Conservation (phyloP, 2,888 invertebrate species). For the Auanema sp. region DNA sequence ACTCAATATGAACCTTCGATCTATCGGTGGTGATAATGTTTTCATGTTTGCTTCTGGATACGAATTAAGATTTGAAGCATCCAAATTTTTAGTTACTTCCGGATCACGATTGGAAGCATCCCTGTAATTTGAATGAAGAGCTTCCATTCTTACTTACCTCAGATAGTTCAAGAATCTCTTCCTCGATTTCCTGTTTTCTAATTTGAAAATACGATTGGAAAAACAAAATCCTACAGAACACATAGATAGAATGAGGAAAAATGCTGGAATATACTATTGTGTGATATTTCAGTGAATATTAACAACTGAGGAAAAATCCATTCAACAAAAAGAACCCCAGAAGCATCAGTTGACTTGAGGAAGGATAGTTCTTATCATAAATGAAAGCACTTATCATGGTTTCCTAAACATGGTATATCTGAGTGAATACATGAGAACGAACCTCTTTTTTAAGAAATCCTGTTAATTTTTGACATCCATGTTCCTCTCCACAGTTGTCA, state of each 20-base stretch:
- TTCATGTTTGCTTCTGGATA: neutral
- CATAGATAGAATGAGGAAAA: constrained; percentile 35
- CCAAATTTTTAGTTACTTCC: no score
- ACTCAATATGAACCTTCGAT: constrained; percentile 9
- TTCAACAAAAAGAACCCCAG: constrained; percentile 39
- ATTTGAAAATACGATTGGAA: neutral
- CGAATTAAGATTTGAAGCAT: neutral
- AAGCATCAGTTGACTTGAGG: constrained; percentile 40
- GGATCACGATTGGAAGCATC: no score
- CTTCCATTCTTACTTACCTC: no score
- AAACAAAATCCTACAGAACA: constrained; percentile 36
- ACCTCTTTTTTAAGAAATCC: no score
- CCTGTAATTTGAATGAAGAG: no score
- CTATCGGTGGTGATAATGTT: constrained; percentile 1
- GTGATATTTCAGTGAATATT: no score
- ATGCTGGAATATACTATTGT: constrained; percentile 27
- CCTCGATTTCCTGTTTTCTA: no score
- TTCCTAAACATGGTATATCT: neutral
- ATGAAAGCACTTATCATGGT: constrained; percentile 12
- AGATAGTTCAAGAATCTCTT: no score
- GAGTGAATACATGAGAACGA: no score
- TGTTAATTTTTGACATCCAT: constrained; percentile 9
- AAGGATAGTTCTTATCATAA: constrained; percentile 30
- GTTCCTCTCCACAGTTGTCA: constrained; percentile 22
- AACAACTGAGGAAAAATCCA: constrained; percentile 30